These are phyloP conservation scores for Martes flavigula DNA, from an alignment of 2,797 vertebrate species.

Conservation along the genomic window DNA sequence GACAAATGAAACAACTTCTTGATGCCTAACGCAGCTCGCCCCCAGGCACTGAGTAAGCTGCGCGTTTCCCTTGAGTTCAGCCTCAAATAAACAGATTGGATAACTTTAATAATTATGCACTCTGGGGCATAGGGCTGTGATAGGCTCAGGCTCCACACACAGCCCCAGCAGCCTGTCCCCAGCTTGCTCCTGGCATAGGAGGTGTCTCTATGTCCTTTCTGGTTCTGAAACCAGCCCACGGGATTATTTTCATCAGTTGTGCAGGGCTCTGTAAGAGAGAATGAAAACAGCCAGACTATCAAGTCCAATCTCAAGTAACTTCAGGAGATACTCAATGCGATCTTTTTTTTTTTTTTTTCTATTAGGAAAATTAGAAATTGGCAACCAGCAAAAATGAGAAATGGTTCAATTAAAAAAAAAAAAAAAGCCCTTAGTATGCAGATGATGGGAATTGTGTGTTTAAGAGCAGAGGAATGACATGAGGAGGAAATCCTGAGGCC, in stretches of 20 bases:
- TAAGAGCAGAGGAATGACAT: neutral
- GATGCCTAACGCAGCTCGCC: neutral
- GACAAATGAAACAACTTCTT: neutral
- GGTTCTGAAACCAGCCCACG: neutral
- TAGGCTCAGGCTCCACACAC: neutral
- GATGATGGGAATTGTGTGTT: neutral
- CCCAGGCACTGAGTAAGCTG: constrained; percentile 2
- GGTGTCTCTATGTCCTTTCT: neutral
- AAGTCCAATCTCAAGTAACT: neutral
- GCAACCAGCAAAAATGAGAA: neutral
- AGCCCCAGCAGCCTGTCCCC: neutral
- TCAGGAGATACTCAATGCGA: neutral
- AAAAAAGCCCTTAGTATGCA: neutral
- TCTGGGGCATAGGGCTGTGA: constrained; percentile 16
- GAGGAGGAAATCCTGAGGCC: neutral
- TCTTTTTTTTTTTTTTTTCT: neutral
- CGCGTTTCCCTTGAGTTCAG: constrained; percentile 40
- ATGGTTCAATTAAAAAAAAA: neutral
- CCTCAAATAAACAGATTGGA: constrained; percentile 59
- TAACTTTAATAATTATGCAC: constrained; percentile 50
- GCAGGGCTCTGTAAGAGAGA: neutral
- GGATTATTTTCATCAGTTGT: neutral
- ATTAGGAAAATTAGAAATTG: neutral
- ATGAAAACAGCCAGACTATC: neutral
- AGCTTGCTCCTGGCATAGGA: neutral